Evolutionary conservation across 1,140 invertebrate species (phyloP), one percentile per base, ranked within the genome.

Genomic region (Brachionus rubens): DNA sequence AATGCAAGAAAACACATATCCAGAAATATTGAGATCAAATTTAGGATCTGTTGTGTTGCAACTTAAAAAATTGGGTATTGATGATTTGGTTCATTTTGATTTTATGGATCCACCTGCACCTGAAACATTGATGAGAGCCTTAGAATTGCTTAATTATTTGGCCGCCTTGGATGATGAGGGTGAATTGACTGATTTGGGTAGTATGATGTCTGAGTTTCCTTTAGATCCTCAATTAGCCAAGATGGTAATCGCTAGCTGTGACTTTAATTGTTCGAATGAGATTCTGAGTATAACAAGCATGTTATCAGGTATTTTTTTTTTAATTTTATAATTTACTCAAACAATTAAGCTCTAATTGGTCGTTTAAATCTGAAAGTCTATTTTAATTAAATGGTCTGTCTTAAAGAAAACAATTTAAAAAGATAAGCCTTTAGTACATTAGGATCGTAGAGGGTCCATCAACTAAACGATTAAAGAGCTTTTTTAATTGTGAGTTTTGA

Each of bases 41-140:
- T 88, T 98, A 79, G 94, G 94, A 26, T 92, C 94, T 76, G 96
- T 99, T 77, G 96, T 99, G 50, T 85, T 99, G 72, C 96, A 99
- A 86, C 86, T 99, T 79, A 99, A 99, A 83, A 99, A 99, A 86
- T 88, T 99, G 41, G 97, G 97, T 78, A 99, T 99, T 80, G 95
- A 99, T 83, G 97, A 99, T 87, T 86, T 99, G 79, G 96, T 99
- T 40, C 96, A 99, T 85, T 99, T 99, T 86, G 96, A 99, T 86
- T 99, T 99, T 84, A 99, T 99, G 96, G 96, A 99, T 87, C 96
- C 96, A 16, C 96, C 96, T 86, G 97, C 97, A n/a, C 97, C 97
- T 0, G 96, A 99, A 88, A 99, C 97, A 0, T 86, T 99, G n/a
- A 99, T 99, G 96, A 86, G 96, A 83, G 96, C 97, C 1, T 83